phyloP scores from a whole-genome alignment of 2,113 vertebrate genomes.

The Bufo gargarizans region DNA sequence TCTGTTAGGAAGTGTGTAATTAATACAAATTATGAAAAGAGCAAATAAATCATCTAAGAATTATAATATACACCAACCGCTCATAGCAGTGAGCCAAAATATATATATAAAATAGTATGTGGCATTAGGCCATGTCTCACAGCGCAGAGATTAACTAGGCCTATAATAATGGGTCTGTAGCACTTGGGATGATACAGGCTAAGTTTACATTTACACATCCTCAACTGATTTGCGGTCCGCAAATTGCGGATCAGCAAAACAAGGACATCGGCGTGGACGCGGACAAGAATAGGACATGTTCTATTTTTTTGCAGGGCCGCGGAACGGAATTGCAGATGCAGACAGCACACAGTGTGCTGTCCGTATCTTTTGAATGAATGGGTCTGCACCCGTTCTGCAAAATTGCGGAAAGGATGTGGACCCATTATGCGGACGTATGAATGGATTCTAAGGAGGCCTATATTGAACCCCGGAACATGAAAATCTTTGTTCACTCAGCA shows the following conservation, averaged over 20 bases:
- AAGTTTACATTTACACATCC: not conserved
- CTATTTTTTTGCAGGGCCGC: too few species aligned
- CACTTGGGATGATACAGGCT: not conserved
- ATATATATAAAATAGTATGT: slow-evolving; percentile 1
- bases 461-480: not conserved
- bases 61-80: not conserved
- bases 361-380: too few species aligned
- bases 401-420: too few species aligned
- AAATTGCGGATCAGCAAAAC: too few species aligned
- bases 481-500: not conserved
- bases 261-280: too few species aligned
- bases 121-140: not conserved
- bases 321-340: too few species aligned
- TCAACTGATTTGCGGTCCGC: too few species aligned
- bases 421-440: too few species aligned
- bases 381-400: too few species aligned
- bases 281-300: too few species aligned
- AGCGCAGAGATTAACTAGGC: not conserved
- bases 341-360: too few species aligned
- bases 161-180: not conserved
- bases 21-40: not conserved
- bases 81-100: not conserved
- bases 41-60: slow-evolving; percentile 15
- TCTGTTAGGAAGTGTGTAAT: not conserved
- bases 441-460: too few species aligned